A percentile compares a stretch with the other conserved stretches of the same genome.
phyloP scores from a whole-genome alignment of 1,140 invertebrate species.

The Anastrepha obliqua region DNA sequence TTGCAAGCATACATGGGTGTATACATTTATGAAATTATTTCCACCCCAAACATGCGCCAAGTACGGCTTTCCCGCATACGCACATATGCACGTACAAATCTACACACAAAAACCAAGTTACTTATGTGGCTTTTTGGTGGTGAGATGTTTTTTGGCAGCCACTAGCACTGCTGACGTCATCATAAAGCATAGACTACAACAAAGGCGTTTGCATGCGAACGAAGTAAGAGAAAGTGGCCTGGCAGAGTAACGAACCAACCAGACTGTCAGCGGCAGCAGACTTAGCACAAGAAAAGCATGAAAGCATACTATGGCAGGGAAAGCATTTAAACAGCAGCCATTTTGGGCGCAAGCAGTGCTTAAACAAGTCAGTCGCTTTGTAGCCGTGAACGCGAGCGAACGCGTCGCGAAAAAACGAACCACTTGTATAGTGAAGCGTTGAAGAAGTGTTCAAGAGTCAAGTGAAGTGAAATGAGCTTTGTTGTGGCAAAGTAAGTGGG shows the following conservation, averaged over 20 bases:
- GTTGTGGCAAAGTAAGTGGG: not conserved
- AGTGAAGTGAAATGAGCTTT: not conserved
- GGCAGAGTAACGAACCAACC: not conserved
- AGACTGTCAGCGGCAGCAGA: slow-evolving; percentile 23
- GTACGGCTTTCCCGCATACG: not conserved
- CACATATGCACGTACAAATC: not conserved
- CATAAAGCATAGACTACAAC: slow-evolving; percentile 62
- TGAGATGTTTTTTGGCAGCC: not conserved
- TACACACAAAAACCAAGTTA: not conserved
- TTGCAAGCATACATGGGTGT: not conserved
- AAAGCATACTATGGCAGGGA: not conserved
- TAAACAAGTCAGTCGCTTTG: slow-evolving; percentile 63
- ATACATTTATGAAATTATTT: not conserved
- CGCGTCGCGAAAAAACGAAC: slow-evolving; percentile 56
- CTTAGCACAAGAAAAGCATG: slow-evolving; percentile 59
- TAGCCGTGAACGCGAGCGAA: slow-evolving; percentile 65
- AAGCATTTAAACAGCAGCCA: slow-evolving; percentile 5
- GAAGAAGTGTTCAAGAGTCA: not conserved
- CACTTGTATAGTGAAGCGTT: slow-evolving; percentile 1
- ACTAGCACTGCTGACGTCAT: slow-evolving; percentile 71
- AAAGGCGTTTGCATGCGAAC: not conserved
- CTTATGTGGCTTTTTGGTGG: not conserved
- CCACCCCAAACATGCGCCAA: not conserved
- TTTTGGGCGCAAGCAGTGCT: slow-evolving; percentile 36
- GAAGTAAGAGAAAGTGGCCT: slow-evolving; percentile 56